Base-by-base conservation (phyloP, 2,113 vertebrate species). In the Sapayoa aenigma region DNA sequence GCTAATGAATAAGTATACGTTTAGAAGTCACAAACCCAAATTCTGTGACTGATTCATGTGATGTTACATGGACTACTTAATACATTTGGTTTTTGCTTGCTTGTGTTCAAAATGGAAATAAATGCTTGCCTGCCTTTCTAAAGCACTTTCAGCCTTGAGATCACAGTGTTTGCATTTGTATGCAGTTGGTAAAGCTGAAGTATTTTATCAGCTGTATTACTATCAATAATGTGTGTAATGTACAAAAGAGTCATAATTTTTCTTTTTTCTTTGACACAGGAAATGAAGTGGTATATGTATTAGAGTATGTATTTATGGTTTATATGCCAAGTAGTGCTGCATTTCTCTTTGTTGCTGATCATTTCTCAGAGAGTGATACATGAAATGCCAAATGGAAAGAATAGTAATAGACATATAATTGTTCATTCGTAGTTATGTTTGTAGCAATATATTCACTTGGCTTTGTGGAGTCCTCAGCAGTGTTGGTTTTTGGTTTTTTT, bases 1-100 rank as follows among this genome's bases (percentile, higher is more conserved):
- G 28, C n/a, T 92, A 95, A 86, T 95, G 92, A 89, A 89, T 95
- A 90, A 87, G 30, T 30, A 14, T 75, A 55, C 68, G 37, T 41
- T 84, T 79, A 75, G 42, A 37, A 89, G 53, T 87, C 53, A 85
- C 58, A 69, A 87, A 9, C 31, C 37, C 72, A 50, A 55, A 75
- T 81, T 82, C 78, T 85, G 49, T 91, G 84, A 82, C 74, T 87
- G 78, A 85, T 81, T 76, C 78, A 46, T 78, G 31, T 89, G 92
- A 89, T 0, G 0, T 83, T 93, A n/a, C 35, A 35, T 21, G 81
- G 39, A 53, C 75, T 78, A 37, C 46, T 94, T 85, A 83, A 92
- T 56, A 72, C 19, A 23, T 78, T 84, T 89, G 24, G 20, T 46
- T 53, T 89, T 63, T 59, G 3, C 17, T 89, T 0, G 0, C 47